Evolutionary conservation across 2,888 invertebrate genomes (phyloP), one percentile per base, ranked within the genome.

Genomic region (Cephus nigrinus): DNA sequence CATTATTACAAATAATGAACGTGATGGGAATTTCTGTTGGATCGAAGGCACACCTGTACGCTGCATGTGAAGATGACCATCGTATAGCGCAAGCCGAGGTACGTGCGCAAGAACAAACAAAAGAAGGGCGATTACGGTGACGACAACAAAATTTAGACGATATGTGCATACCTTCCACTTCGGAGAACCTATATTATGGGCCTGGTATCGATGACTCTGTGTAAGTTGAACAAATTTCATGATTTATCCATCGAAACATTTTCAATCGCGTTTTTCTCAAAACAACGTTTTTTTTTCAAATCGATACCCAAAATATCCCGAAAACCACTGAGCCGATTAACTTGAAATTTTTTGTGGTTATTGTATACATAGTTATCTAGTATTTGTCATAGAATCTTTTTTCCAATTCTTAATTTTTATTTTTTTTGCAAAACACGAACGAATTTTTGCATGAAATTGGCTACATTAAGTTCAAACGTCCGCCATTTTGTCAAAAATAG

Each of bases 91-190:
- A n/a, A 32, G 78, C 78, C n/a, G 78, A 80, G 76, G 68, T 40
- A 73, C 69, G 69, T 35, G 74, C 74, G 36, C 68, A 72, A 36
- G 69, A 75, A 72, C 74, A 73, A 40, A 73, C 77, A 72, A 68
- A 74, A 68, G 73, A 79, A 77, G 77, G 79, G 71, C 73, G 73
- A 73, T 55, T 68, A 72, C 77, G 73, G 74, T 73, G 30, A n/a
- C 72, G 23, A 40, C 75, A 79, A 69, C 31, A 69, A 69, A 69
- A 69, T n/a, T 30, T 69, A n/a, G 69, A 69, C 3, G 30, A 69
- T 12, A 69, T n/a, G n/a, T 9, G 33, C 36, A 0, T 36, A 36
- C 36, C 36, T 12, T 36, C 12, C 36, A 36, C 36, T 36, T 36
- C 3, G 36, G 36, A 36, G 36, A 36, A 36, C 36, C 36, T 36